A percentile compares a stretch with the other conserved stretches of the same genome.
Conservation (phyloP, 2,113 vertebrate species). For the Serilophus lunatus region DNA sequence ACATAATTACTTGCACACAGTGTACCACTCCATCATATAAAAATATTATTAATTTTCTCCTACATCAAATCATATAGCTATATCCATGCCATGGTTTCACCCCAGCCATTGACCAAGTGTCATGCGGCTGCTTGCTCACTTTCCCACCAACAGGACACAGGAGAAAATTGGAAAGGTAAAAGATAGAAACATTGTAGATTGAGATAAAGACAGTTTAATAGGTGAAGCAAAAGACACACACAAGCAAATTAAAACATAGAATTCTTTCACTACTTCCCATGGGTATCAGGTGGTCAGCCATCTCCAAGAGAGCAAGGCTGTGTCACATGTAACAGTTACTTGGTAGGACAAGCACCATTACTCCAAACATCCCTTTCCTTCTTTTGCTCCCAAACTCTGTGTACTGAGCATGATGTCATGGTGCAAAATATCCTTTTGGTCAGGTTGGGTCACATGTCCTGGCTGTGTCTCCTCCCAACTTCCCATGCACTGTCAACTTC, state of each 20-base stretch:
- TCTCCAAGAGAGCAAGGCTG: neutral
- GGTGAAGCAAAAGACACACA: neutral
- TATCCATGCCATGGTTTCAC: neutral
- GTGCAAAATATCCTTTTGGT: neutral
- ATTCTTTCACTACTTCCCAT: neutral
- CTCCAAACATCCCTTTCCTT: neutral
- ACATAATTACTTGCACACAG: neutral
- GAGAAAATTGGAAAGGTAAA: neutral
- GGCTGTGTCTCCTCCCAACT: neutral
- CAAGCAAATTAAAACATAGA: neutral
- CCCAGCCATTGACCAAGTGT: neutral
- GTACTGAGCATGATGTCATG: neutral
- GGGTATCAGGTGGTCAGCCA: neutral
- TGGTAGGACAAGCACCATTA: neutral
- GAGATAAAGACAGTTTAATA: neutral
- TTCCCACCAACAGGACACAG: neutral
- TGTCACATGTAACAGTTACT: neutral
- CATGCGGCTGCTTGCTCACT: neutral
- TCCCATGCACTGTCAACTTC: neutral
- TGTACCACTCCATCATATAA: neutral
- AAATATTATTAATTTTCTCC: neutral
- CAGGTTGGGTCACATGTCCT: neutral
- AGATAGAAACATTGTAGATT: neutral
- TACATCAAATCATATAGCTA: neutral
- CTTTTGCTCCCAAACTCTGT: neutral